These are phyloP conservation scores for Campoletis sonorensis DNA, from an alignment of 1,140 invertebrate genomes.

Conservation along the genomic window DNA sequence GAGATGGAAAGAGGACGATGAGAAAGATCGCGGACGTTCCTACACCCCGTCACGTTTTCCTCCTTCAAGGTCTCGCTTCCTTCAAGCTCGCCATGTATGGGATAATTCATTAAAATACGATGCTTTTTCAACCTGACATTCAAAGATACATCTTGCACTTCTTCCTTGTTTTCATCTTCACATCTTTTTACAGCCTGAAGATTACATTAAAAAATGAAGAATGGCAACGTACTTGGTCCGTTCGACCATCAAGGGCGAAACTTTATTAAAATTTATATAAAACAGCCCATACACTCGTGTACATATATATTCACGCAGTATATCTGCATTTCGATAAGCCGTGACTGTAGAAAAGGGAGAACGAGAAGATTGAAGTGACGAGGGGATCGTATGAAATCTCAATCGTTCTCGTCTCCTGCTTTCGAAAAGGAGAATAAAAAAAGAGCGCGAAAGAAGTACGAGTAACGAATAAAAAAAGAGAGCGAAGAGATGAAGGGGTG, in stretches of 20 bases:
- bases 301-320: not conserved
- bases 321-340: constrained; percentile 10
- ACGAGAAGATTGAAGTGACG: constrained; percentile 19
- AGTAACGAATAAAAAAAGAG: constrained; percentile 6
- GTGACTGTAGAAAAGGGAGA: not conserved
- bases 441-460: constrained; percentile 11
- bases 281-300: not conserved
- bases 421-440: not conserved
- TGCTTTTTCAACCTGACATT: not conserved
- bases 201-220: not conserved
- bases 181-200: not conserved
- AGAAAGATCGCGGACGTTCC: not conserved
- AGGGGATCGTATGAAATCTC: constrained; percentile 19
- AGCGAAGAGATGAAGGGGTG: constrained; percentile 18
- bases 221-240: not conserved
- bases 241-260: not conserved
- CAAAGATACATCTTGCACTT: not conserved
- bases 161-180: not conserved
- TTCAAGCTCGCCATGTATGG: not conserved
- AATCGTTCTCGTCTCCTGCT: not conserved
- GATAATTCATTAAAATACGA: not conserved
- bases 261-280: not conserved
- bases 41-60: constrained; percentile 1
- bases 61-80: not conserved
- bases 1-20: not conserved